Base-by-base conservation (phyloP, 2,113 vertebrate species). In the Datnioides undecimradiatus region DNA sequence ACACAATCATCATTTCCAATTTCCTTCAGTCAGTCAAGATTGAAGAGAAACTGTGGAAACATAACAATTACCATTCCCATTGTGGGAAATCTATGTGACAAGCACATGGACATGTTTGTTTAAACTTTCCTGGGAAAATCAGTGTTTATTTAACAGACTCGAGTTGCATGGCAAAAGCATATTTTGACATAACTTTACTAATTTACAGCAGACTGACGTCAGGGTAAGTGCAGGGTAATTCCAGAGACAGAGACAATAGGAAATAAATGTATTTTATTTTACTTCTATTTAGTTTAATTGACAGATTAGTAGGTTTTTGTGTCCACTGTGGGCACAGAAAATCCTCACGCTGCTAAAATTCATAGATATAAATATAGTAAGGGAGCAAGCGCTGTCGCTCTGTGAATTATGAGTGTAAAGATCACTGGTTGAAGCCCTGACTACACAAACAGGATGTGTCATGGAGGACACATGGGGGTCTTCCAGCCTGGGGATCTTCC, bases 381-480 rank as follows among this genome's bases (percentile, higher is more conserved):
- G 60, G 16, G 51, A 51, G 49, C 57, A 72, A 82, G 66, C 49
- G 71, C 76, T 78, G 83, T 83, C 68, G 43, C 48, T 38, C 23
- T 25, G 68, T 92, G 84, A 94, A 87, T 92, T 91, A 92, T 87
- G 88, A 88, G 72, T 55, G 82, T 84, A 88, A 87, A 91, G 88
- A 90, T 90, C 90, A 91, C 49, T 90, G 73, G 86, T 84, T 88
- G 85, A 65, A 92, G 82, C 87, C 73, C 76, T 76, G 88, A 87
- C 83, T 87, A 90, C 84, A 89, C 88, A 93, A 94, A 94, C 91
- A 94, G 90, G 92, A 93, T 90, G 88, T 92, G 88, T 92, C 87
- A 87, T 85, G 60, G 83, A 86, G 89, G 89, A 92, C 83, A 88
- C 88, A 88, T 71, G 88, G 83, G 85, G 91, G 77, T 89, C 77